Conservation (phyloP, 1,140 invertebrate genomes). For the Cataglyphis hispanica region DNA sequence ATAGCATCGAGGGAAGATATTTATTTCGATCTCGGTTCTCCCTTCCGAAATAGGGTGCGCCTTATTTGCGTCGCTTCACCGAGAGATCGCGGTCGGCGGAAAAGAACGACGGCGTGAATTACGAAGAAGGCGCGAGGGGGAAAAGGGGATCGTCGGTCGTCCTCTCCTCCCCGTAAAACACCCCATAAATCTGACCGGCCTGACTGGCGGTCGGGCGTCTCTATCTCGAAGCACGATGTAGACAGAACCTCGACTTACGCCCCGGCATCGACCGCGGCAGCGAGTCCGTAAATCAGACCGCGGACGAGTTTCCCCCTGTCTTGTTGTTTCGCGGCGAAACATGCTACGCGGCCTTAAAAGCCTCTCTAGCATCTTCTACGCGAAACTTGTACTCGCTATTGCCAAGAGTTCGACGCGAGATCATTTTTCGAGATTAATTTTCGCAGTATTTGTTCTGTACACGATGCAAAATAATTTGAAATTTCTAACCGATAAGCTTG, state of each 20-base stretch:
- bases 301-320: constrained; percentile 78
- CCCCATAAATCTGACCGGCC: constrained; percentile 81
- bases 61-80: constrained; percentile 63
- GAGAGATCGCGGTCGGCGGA: constrained; percentile 68
- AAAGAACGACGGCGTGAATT: constrained; percentile 74
- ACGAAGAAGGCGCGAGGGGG: constrained; percentile 44
- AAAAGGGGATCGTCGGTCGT: constrained; percentile 52
- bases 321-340: constrained; percentile 77
- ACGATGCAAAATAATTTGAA: background rate
- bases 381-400: constrained; percentile 3
- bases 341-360: constrained; percentile 71
- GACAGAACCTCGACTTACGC: constrained; percentile 73
- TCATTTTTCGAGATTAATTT: background rate
- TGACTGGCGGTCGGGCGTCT: constrained; percentile 51
- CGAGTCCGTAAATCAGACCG: constrained; percentile 83
- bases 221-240: constrained; percentile 69
- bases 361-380: constrained; percentile 13
- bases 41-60: constrained; percentile 24
- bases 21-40: constrained; percentile 47
- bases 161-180: constrained; percentile 74
- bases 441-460: background rate
- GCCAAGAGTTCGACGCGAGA: background rate
- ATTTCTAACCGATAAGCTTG: background rate
- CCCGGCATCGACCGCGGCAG: constrained; percentile 69
- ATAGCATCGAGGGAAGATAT: constrained; percentile 40